Base-by-base conservation (phyloP, 2,113 vertebrate species). In the Erinaceus europaeus region DNA sequence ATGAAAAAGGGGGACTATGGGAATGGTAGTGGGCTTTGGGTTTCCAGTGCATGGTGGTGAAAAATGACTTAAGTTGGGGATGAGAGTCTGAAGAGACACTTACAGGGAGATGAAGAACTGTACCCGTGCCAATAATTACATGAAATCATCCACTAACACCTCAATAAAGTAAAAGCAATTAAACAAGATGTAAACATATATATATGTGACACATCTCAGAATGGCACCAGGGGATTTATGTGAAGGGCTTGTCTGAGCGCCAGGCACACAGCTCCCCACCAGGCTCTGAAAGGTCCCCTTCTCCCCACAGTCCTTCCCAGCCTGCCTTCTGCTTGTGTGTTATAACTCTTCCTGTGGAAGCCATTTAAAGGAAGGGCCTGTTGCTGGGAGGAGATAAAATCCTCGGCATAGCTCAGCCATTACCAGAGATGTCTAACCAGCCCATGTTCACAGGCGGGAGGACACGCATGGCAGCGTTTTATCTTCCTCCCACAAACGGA, bases 331-430 rank as follows among this genome's bases (percentile, higher is more conserved):
- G 40, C 5, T 7, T 10, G 14, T 76, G 74, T 4, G 9, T 88
- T 82, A n/a, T 72, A 88, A 38, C 4, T 8, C 27, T 62, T 74
- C 80, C 82, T 9, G 0, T 42, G 34, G 79, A 92, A 89, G 68
- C 17, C 18, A 0, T 90, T 91, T 93, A 90, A 77, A 93, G 61
- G 17, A 42, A 93, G 44, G 44, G 89, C 73, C 38, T 86, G 82
- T 90, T 72, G 23, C 83, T 88, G 42, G 88, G 71, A 91, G 84
- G 76, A 93, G 69, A 90, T 46, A 90, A 94, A 91, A 93, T 90
- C 73, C 44, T 77, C 64, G 84, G 57, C 79, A 80, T 27, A 61
- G 15, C 74, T 92, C 69, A 92, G 64, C 89, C 89, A 84, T 84
- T 44, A 13, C 48, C 77, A 38, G 15, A 4, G 29, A 85, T 84